Percentiles rank a stretch among this genome's conserved stretches.
Evolutionary conservation across 35 echinoderm and acorn worm genomes (phyloP).

Genomic region (Heliocidaris erythrogramma): DNA sequence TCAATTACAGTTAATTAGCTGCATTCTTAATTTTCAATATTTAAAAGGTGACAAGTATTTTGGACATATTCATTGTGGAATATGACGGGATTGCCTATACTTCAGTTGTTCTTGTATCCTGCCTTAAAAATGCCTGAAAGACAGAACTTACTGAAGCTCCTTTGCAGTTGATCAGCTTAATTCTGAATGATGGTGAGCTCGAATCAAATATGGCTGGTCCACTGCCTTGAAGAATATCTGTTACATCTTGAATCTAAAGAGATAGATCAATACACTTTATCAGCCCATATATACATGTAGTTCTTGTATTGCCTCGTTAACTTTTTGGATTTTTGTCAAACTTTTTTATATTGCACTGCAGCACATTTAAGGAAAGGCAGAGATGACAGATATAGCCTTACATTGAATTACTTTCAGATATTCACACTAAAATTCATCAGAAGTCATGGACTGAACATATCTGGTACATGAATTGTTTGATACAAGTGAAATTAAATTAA

Average conservation of each 20-base stretch:
- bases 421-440: too few relatives aligned
- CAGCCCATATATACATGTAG: background rate
- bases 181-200: slow-evolving; percentile 35
- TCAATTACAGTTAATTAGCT: too few relatives aligned
- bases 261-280: background rate
- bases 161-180: slow-evolving; percentile 76
- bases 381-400: too few relatives aligned
- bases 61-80: too few relatives aligned
- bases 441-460: too few relatives aligned
- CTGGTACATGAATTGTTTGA: too few relatives aligned
- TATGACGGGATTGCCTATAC: too few relatives aligned
- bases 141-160: slow-evolving; percentile 64
- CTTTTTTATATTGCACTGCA: background rate
- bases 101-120: background rate
- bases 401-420: too few relatives aligned
- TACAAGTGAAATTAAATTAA: too few relatives aligned
- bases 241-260: slow-evolving; percentile 79
- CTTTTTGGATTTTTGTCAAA: too few relatives aligned
- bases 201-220: slow-evolving; percentile 57
- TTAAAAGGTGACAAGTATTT: too few relatives aligned
- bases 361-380: background rate
- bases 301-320: background rate
- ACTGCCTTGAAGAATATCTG: slow-evolving; percentile 52
- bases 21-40: too few relatives aligned
- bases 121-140: background rate